Conservation (phyloP, 2,888 invertebrate species). For the Synanthedon andrenaeformis region DNA sequence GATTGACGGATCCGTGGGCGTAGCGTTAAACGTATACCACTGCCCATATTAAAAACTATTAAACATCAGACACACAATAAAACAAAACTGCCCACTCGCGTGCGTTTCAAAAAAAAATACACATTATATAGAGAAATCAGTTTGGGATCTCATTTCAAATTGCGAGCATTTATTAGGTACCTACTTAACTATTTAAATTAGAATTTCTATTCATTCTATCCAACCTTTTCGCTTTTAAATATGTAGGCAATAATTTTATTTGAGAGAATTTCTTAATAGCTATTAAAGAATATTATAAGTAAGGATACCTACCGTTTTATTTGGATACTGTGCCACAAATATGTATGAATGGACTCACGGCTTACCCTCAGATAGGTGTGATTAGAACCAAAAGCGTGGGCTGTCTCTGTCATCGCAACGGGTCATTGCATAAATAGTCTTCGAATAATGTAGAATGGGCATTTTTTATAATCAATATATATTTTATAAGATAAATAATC, state of each 20-base stretch:
- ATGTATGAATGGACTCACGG: slow-evolving; percentile 53
- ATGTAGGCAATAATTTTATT: too few relatives aligned
- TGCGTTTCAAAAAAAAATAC: slow-evolving; percentile 8
- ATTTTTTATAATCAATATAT: too few relatives aligned
- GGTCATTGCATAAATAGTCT: slow-evolving; percentile 44
- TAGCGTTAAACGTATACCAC: background rate
- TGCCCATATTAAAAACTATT: slow-evolving; percentile 13
- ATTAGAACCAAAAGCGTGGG: slow-evolving; percentile 59
- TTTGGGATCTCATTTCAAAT: background rate
- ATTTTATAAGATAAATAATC: too few relatives aligned
- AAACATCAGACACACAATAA: slow-evolving; percentile 39
- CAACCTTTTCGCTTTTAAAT: too few relatives aligned
- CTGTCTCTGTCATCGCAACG: slow-evolving; percentile 60
- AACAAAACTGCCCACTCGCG: slow-evolving; percentile 55
- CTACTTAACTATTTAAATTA: too few relatives aligned
- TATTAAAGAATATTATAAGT: background rate
- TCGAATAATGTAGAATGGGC: background rate
- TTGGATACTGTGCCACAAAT: slow-evolving; percentile 22
- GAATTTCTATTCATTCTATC: too few relatives aligned
- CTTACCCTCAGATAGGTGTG: slow-evolving; percentile 48
- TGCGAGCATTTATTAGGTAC: too few relatives aligned
- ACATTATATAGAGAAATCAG: background rate
- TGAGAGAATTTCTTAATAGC: too few relatives aligned
- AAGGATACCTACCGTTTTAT: background rate
- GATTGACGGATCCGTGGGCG: background rate